Conservation (phyloP, 2,888 invertebrate genomes). For the Melanostoma mellinum region DNA sequence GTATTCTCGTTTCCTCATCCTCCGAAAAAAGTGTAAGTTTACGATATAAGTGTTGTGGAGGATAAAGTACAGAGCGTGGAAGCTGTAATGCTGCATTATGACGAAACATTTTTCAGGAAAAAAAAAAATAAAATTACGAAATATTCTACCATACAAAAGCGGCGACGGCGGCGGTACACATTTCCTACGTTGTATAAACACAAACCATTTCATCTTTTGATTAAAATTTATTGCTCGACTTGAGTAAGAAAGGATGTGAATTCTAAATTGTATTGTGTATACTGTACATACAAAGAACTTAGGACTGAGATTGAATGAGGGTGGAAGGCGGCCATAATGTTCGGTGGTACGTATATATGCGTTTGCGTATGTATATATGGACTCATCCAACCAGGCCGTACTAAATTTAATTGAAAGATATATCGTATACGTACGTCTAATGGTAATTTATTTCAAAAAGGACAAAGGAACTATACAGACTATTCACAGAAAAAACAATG, state of each 20-base stretch:
- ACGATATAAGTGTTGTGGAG: no score
- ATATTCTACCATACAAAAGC: slow-evolving; percentile 8
- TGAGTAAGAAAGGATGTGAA: slow-evolving; percentile 70
- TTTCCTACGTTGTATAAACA: slow-evolving; percentile 38
- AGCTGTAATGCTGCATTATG: slow-evolving; percentile 55
- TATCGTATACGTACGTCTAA: slow-evolving; percentile 52
- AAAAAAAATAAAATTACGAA: slow-evolving; percentile 62
- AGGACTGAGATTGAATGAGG: no score
- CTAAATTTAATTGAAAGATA: slow-evolving; percentile 68
- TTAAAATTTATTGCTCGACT: slow-evolving; percentile 69
- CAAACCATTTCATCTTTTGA: slow-evolving; percentile 65
- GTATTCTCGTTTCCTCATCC: no score
- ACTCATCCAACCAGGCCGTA: slow-evolving; percentile 37
- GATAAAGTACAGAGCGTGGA: not conserved
- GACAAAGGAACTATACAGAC: slow-evolving; percentile 39
- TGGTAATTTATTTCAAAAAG: slow-evolving; percentile 64
- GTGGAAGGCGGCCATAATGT: no score
- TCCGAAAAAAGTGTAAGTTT: no score
- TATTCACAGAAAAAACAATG: slow-evolving; percentile 1
- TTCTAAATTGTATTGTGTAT: slow-evolving; percentile 15
- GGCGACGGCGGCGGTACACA: no score
- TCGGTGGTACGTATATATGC: no score
- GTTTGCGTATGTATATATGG: not conserved
- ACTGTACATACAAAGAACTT: not conserved
- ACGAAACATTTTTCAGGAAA: slow-evolving; percentile 64